Evolutionary conservation across 30 jellyfish, hydroid and myxozoan genomes (phyloP), one percentile per base, ranked within the genome.

Genomic region (Phacellophora camtschatica): DNA sequence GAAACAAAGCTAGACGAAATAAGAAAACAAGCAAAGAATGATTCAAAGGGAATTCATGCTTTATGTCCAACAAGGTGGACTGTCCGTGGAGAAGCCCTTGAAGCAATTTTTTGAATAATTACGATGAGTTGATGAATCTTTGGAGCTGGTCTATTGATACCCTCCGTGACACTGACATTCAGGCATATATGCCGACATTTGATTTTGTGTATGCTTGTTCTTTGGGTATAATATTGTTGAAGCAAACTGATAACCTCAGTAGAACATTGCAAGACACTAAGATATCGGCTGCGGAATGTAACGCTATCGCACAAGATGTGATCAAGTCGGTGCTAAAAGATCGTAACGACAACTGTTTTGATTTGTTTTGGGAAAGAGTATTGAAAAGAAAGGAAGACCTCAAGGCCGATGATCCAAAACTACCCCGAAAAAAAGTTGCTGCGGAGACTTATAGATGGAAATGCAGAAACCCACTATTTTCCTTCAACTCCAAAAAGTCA

Each of bases 61-160:
- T 45, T 77, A 24, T 81, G 87, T 22, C 91, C 91, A 11, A 34
- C 90, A 0, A 0, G 88, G 0, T 77, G 89, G 89, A 59, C 87
- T 1, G 81, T 61, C 0, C 76, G 66, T 0, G 55, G 94, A 0
- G 94, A 82, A 66, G 88, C 80, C 1, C 46, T 82, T 0, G 54
- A 68, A 25, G 22, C 89, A 23, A 77, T 77, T 37, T 23, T 63
- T 24, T 77, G 0, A 0, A 57, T 0, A 77, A 77, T 46, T 36
- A 34, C 54, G 18, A 30, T 0, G 74, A 77, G 89, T 70, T 58
- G 35, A 27, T 57, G 49, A 70, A 80, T 28, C 36, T 80, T 16
- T 80, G 92, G 77, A 30, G 39, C 0, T 76, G 55, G 86, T 0
- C 95, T 5, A 3, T 71, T 0, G 1, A 72, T 5, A 58, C 1